Base-by-base conservation (phyloP, 37 sponge, comb jelly and placozoan genomes). In the Oscarella lobularis region DNA sequence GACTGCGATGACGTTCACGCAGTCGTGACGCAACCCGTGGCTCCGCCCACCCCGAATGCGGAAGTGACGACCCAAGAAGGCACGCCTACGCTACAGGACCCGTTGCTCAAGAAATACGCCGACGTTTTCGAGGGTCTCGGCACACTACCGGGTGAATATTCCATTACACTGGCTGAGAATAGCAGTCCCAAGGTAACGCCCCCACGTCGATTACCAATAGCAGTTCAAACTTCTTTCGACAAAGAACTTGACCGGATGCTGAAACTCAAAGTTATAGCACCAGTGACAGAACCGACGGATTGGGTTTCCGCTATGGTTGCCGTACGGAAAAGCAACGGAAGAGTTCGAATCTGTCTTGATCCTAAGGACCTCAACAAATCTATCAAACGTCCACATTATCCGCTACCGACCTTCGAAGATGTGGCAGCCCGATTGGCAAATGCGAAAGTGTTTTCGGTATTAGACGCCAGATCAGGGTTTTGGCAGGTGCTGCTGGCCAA, bases 401-500 rank as follows among this genome's bases (percentile, higher is more conserved):
- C 35, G 1, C 39, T 79, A 4, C 84, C 84, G 1, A 78, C 84
- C 1, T 33, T 78, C 0, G 84, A 83, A 34, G 84, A 83, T 37
- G 33, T 79, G 39, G 31, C 40, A 20, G 66, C 83, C 2, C 41
- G 74, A n/a, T 39, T 83, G 27, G n/a, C 73, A 67, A 79, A 70
- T 6, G 76, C 77, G 35, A 81, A 38, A 35, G 76, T 81, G 2
- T 85, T 85, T 75, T 54, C 78, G 1, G 67, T 48, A 33, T 41
- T 85, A 2, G 86, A 85, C 27, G 78, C 75, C 31, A 2, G n/a
- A 32, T 38, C 37, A 38, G 81, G 87, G 3, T 86, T 73, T 39
- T 86, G 82, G 87, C 80, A 82, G 33, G 54, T 86, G 1, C 76
- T 38, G 1, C 79, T 85, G 20, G 73, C 73, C 27, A 66, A 66